Evolutionary conservation across 2,113 vertebrate genomes (phyloP), one percentile per base, ranked within the genome.

Genomic region (Oenanthe melanoleuca): DNA sequence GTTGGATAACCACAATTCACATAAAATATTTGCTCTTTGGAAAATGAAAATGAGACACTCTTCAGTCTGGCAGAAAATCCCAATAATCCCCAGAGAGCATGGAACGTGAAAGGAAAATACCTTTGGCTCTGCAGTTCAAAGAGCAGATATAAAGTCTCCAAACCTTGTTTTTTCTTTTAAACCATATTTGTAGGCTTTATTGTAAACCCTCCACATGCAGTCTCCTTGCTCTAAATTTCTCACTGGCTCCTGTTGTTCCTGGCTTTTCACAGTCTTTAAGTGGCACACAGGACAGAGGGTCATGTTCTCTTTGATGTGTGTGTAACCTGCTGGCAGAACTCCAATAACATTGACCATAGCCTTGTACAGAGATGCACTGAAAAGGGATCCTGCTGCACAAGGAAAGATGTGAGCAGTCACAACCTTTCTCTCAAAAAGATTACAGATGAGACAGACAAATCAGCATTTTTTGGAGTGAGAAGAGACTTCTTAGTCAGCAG

Each of bases 331-430:
- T 66, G 77, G 55, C 72, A 84, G 75, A 77, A 15, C 60, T 70
- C 18, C 47, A 17, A 2, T 8, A 14, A 14, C 38, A 2, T 10
- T 61, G 38, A 19, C n/a, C 16, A 2, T 25, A 5, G 0, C 15
- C 2, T 31, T 50, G 29, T 24, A 14, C 11, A 78, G 50, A 61
- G 26, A 42, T 11, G 12, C 19, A 13, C 18, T 44, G 28, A 47
- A 56, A 28, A 1, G 13, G 26, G 60, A 66, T 56, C 44, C 40
- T 56, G 25, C 53, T 38, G 25, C 22, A 12, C 13, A 5, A 14
- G 33, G 21, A 34, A 70, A 72, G 53, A 44, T 26, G 25, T 19
- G 29, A 77, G 42, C 6, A 10, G 26, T 31, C 57, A 12, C 47
- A 33, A 9, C 10, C 40, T 44, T 65, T 44, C 50, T 53, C 37